A percentile compares a stretch with the other conserved stretches of the same genome.
Conservation (phyloP, 2,113 vertebrate species). For the Plecturocebus donacophilus region DNA sequence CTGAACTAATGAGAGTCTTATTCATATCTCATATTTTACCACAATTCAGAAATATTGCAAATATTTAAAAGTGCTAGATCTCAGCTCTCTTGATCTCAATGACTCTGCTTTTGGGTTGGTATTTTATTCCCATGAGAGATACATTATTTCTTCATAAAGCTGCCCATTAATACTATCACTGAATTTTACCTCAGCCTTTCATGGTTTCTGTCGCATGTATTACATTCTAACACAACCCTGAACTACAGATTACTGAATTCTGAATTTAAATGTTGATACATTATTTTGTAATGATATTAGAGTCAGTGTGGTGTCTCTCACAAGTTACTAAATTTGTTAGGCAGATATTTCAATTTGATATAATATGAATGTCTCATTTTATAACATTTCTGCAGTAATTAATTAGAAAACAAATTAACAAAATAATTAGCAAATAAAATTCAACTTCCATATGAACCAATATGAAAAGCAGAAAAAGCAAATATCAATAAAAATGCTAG, state of each 20-base stretch:
- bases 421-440: constrained; percentile 20
- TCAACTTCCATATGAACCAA: neutral
- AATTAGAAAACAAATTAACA: constrained; percentile 59
- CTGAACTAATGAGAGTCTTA: neutral
- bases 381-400: constrained; percentile 28
- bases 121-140: constrained; percentile 48
- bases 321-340: constrained; percentile 52
- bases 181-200: constrained; percentile 65
- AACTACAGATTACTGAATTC: constrained; percentile 23
- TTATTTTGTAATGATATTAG: neutral
- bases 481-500: neutral
- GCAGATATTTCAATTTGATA: constrained; percentile 49
- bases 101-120: neutral
- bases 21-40: neutral
- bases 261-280: constrained; percentile 18
- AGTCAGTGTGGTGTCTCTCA: constrained; percentile 9
- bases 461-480: neutral
- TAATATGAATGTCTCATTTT: constrained; percentile 16
- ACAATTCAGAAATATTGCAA: neutral
- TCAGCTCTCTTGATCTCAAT: neutral
- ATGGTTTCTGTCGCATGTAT: constrained; percentile 12
- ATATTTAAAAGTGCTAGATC: neutral
- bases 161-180: constrained; percentile 47
- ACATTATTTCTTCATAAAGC: constrained; percentile 59
- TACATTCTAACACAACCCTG: neutral